phyloP scores from a whole-genome alignment of 2,113 vertebrate species.

The Ovibos moschatus region DNA sequence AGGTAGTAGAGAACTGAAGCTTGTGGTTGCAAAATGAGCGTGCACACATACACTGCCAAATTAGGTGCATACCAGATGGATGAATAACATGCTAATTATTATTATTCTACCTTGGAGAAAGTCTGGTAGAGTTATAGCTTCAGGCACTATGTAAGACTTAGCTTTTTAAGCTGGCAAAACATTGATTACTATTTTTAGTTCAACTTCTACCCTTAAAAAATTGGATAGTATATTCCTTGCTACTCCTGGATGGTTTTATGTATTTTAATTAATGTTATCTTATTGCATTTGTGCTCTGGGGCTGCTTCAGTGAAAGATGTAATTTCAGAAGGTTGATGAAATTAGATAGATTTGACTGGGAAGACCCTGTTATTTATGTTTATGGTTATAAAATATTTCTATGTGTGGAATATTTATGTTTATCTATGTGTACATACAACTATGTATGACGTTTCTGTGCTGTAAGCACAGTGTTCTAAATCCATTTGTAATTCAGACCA shows the following conservation, averaged over 20 bases:
- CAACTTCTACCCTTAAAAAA: slow-evolving; percentile 41
- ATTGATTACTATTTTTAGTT: slow-evolving; percentile 67
- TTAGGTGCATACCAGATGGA: slow-evolving; percentile 41
- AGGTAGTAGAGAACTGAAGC: background rate
- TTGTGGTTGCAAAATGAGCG: background rate
- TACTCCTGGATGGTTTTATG: slow-evolving; percentile 64
- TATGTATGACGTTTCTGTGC: background rate
- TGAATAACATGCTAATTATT: slow-evolving; percentile 46
- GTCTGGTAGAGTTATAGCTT: slow-evolving; percentile 43
- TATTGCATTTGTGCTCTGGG: slow-evolving; percentile 35
- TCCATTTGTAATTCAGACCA: background rate
- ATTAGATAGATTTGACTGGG: slow-evolving; percentile 45
- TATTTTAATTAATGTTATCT: slow-evolving; percentile 73
- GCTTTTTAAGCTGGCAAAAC: slow-evolving; percentile 49
- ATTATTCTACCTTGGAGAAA: slow-evolving; percentile 36
- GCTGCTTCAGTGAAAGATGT: slow-evolving; percentile 51
- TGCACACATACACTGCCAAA: background rate
- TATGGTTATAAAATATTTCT: slow-evolving; percentile 62
- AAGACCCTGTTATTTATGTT: slow-evolving; percentile 45
- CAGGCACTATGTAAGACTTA: slow-evolving; percentile 38
- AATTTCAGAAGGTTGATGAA: slow-evolving; percentile 66
- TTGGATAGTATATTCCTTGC: background rate
- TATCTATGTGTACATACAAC: background rate
- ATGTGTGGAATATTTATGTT: background rate
- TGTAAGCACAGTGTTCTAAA: slow-evolving; percentile 10